Base-by-base conservation (phyloP, 2,797 vertebrate genomes). In the Gymnocypris eckloni region DNA sequence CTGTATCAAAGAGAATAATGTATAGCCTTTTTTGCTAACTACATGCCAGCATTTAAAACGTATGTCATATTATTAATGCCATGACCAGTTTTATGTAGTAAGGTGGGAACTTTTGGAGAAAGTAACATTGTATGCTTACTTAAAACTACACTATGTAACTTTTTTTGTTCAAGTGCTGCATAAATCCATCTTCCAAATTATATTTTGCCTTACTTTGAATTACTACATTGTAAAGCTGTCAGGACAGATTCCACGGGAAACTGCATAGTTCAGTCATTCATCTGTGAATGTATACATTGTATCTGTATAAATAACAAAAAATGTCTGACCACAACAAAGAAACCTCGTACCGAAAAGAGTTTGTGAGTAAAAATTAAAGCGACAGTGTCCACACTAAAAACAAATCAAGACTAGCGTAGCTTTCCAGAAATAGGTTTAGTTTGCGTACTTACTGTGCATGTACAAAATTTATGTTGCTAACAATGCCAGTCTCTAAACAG, bases 81-180 rank as follows among this genome's bases (percentile, higher is more conserved):
- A 82, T 87, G 75, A 88, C 4, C 28, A 37, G 59, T 48, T 75
- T 61, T 70, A 12, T 70, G 61, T 48, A 71, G 12, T 45, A 50
- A 72, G 41, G 10, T 69, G 73, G 82, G 82, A 69, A 78, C 25
- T 56, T 64, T 85, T 72, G 39, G 9, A 79, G 39, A 85, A 71
- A 71, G 25, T 79, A 48, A 45, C 12, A 3, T 16, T 85, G 76
- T 79, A 33, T 79, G 52, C 54, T 76, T 79, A 56, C 66, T 48
- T 83, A 76, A 83, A 72, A 66, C 79, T 70, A 39, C 79, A 54
- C 79, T 81, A 81, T 69, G 79, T 81, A 67, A 80, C 61, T 80
- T 37, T 20, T 20, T 33, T 45, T 80, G 6, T 56, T 41, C 3
- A 37, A 67, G 28, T 33, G 28, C 64, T 9, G 28, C 6, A 39